Evolutionary conservation across 2,888 invertebrate genomes (phyloP).

Genomic region (Julus scandinavius): DNA sequence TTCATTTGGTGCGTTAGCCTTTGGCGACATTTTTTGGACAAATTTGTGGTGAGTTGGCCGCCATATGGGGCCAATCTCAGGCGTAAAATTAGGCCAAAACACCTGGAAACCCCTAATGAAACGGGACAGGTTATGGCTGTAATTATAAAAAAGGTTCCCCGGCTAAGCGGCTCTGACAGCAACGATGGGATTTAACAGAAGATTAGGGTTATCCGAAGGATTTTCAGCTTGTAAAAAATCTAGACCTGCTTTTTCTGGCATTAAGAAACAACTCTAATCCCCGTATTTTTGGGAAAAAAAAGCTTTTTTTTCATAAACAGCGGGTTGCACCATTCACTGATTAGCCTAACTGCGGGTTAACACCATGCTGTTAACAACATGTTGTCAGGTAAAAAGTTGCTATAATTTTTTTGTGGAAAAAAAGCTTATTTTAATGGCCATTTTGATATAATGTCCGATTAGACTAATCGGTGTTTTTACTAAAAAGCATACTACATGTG

Average conservation of each 20-base stretch:
- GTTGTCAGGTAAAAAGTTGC: no score
- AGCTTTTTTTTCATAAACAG: background rate
- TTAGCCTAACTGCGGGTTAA: background rate
- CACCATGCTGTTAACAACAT: no score
- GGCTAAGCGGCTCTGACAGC: background rate
- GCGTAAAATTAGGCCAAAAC: background rate
- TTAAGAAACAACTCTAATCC: no score
- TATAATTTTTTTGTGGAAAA: no score
- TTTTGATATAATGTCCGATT: no score
- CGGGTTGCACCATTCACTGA: background rate
- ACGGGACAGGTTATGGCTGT: background rate
- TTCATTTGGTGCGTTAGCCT: slow-evolving; percentile 34
- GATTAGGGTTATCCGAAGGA: background rate
- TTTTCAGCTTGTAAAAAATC: background rate
- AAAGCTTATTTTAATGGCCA: no score
- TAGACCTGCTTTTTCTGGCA: no score
- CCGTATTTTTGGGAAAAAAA: background rate
- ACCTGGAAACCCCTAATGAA: background rate
- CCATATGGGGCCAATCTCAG: background rate
- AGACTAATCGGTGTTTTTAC: no score
- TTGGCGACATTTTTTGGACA: slow-evolving; percentile 19
- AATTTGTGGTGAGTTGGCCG: background rate
- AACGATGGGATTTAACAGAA: background rate
- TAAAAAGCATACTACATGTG: no score
- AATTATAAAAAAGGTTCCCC: background rate